A percentile compares a stretch with the other conserved stretches of the same genome.
Conservation (phyloP, 2,797 vertebrate genomes). For the Falco cherrug region DNA sequence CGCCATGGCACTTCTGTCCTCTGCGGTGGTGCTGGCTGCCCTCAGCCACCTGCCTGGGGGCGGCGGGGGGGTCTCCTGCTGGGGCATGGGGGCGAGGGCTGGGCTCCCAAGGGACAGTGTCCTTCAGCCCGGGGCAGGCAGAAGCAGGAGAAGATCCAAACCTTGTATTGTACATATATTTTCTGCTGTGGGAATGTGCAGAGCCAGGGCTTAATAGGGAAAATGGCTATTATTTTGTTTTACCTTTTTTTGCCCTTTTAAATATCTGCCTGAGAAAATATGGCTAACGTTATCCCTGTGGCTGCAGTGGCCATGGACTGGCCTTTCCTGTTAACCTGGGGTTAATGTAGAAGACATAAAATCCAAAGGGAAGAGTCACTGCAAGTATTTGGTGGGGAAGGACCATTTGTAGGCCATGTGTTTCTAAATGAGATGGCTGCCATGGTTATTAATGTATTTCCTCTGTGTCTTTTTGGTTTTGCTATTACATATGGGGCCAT, state of each 20-base stretch:
- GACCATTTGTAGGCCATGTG: not conserved
- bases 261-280: not conserved
- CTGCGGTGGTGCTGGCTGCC: accelerated
- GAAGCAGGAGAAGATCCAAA: not conserved
- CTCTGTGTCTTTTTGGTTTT: not conserved
- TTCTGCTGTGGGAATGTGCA: not conserved
- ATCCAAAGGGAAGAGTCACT: not conserved
- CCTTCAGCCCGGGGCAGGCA: too few relatives aligned
- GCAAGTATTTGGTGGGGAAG: not conserved
- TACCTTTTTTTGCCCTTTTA: accelerated
- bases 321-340: not conserved
- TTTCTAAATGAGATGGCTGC: not conserved
- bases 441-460: not conserved
- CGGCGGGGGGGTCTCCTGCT: accelerated
- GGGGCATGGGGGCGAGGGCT: not conserved
- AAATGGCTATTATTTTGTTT: not conserved
- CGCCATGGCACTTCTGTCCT: accelerated
- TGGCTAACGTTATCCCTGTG: accelerated
- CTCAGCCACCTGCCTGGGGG: not conserved
- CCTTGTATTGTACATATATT: accelerated
- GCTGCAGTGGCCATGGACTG: not conserved
- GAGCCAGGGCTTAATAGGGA: not conserved
- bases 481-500: slow-evolving; percentile 39
- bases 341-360: not conserved
- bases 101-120: accelerated